Evolutionary conservation across 2,888 invertebrate species (phyloP), one percentile per base, ranked within the genome.

Genomic region (Lasioglossum villosulum): DNA sequence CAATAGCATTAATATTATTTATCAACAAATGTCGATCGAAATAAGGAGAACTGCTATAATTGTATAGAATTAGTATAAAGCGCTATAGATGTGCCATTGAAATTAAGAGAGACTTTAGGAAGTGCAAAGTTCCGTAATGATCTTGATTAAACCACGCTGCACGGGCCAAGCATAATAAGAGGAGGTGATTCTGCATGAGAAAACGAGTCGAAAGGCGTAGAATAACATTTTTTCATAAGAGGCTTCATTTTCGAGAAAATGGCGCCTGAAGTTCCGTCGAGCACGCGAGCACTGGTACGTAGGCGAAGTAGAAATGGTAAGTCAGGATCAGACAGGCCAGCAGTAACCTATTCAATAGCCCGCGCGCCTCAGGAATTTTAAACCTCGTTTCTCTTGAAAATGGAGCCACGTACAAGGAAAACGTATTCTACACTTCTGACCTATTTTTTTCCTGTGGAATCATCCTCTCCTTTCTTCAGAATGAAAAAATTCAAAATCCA

Each of bases 401-500:
- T 4, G 56, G 12, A 56, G 56, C n/a, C n/a, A 56, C 56, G 56
- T 56, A 12, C 56, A 56, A 10, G 56, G 23, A 56, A 12, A 56
- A 56, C 56, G 56, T 56, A 56, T n/a, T n/a, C n/a, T 56, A n/a
- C 56, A 12, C n/a, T 56, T 56, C n/a, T n/a, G 56, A 56, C 56
- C 56, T 56, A 56, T 56, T 56, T 56, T n/a, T 52, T 52, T 5
- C 8, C 3, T 3, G n/a, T 0, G 12, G n/a, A 56, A n/a, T 12
- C 23, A 0, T 12, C 56, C n/a, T n/a, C 56, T 56, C 1, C 4
- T 4, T 56, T 56, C 48, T n/a, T 4, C 56, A 4, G n/a, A 56
- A 56, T 56, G n/a, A 56, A 56, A 56, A 56, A 56, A 56, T 56
- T n/a, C n/a, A n/a, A 56, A n/a, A n/a, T 56, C 56, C n/a, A n/a